Percentiles rank a stretch among this genome's conserved stretches.
These are phyloP conservation scores for Busseola fusca DNA, from an alignment of 2,888 invertebrate genomes.

Conservation along the genomic window DNA sequence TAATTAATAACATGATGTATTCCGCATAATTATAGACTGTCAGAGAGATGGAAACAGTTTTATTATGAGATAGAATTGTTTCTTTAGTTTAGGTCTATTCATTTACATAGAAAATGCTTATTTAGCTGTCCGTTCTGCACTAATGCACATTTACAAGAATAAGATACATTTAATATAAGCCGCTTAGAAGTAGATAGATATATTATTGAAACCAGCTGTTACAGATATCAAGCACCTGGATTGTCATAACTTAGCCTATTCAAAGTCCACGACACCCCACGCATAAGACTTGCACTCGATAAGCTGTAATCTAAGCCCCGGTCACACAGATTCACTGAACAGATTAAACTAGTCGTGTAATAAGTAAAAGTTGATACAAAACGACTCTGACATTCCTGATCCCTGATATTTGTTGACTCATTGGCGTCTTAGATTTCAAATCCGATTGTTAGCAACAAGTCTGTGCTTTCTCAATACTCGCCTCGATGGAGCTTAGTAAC, in stretches of 20 bases:
- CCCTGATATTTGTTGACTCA: slow-evolving; percentile 58
- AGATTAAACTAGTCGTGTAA: slow-evolving; percentile 41
- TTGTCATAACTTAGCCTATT: slow-evolving; percentile 25
- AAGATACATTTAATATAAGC: background rate
- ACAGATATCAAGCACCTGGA: slow-evolving; percentile 15
- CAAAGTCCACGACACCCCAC: slow-evolving; percentile 38
- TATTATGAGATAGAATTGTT: slow-evolving; percentile 30
- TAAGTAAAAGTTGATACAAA: slow-evolving; percentile 55
- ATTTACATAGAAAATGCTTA: slow-evolving; percentile 27
- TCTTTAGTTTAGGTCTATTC: slow-evolving; percentile 4
- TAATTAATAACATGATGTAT: slow-evolving; percentile 56
- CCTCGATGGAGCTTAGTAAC: slow-evolving; percentile 20
- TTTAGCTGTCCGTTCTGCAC: slow-evolving; percentile 21
- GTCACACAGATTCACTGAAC: slow-evolving; percentile 30
- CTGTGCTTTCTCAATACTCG: slow-evolving; percentile 50
- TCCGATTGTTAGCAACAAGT: slow-evolving; percentile 48
- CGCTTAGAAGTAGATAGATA: slow-evolving; percentile 3
- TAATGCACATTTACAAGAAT: slow-evolving; percentile 13
- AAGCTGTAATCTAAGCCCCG: slow-evolving; percentile 14
- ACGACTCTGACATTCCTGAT: slow-evolving; percentile 52
- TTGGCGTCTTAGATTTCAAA: slow-evolving; percentile 52
- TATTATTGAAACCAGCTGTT: slow-evolving; percentile 23
- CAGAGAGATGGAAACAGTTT: slow-evolving; percentile 18
- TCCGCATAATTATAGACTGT: slow-evolving; percentile 40
- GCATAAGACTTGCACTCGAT: slow-evolving; percentile 7